Percentiles rank a stretch among this genome's conserved stretches.
Evolutionary conservation across 2,113 vertebrate species (phyloP).

Genomic region (Corythornis cristatus): DNA sequence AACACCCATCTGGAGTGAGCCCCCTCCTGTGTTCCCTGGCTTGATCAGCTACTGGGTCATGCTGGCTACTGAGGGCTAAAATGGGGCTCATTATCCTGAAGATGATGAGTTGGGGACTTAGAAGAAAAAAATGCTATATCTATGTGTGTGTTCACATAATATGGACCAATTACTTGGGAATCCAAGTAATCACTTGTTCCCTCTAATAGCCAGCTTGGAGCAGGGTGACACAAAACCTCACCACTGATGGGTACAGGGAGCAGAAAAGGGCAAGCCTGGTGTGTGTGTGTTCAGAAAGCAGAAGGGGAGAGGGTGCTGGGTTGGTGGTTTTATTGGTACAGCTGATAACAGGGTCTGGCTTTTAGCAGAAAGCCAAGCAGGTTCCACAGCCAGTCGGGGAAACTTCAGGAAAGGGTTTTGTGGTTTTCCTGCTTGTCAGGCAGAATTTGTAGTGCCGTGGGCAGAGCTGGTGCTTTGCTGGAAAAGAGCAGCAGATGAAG

Average conservation of each 20-base stretch:
- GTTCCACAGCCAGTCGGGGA: background rate
- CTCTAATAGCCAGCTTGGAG: background rate
- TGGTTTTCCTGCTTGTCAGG: background rate
- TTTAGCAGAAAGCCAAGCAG: background rate
- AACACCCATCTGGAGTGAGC: background rate
- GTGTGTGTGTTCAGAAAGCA: background rate
- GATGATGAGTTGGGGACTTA: background rate
- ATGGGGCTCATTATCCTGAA: background rate
- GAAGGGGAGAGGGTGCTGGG: background rate
- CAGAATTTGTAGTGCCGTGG: background rate
- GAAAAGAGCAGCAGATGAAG: background rate
- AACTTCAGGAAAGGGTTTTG: background rate
- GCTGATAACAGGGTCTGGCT: background rate
- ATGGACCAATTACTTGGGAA: background rate
- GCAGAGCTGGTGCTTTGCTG: background rate
- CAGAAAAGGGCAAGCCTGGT: background rate
- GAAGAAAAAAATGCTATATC: rapidly evolving
- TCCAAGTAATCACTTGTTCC: rapidly evolving
- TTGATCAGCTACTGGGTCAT: background rate
- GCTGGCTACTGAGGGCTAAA: background rate
- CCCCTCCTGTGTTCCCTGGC: background rate
- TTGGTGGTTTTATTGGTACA: background rate
- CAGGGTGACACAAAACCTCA: background rate
- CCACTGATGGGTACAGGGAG: background rate
- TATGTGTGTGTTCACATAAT: background rate